These are phyloP conservation scores for Eulacestoma nigropectus DNA, from an alignment of 2,113 vertebrate genomes.

Conservation along the genomic window DNA sequence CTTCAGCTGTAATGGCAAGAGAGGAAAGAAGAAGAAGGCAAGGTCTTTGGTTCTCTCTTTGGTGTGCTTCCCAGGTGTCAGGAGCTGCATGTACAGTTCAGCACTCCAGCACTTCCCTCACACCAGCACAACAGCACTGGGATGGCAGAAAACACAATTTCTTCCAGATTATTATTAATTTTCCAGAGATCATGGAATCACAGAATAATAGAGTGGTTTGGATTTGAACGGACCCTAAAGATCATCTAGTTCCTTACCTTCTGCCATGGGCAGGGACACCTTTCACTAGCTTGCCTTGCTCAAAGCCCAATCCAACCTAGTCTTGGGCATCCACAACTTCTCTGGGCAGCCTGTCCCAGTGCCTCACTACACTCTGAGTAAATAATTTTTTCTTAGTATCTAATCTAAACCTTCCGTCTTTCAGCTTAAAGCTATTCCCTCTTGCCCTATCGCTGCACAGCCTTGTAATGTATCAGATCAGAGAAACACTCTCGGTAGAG, in stretches of 20 bases:
- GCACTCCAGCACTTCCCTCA: not conserved
- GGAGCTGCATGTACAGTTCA: not conserved
- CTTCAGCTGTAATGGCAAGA: not conserved
- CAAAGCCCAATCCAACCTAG: accelerated
- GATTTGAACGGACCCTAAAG: not conserved
- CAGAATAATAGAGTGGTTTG: not conserved
- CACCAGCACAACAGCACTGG: not conserved
- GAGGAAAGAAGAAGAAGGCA: not conserved
- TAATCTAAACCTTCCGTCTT: not conserved
- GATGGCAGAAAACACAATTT: not conserved
- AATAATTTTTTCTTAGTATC: not conserved
- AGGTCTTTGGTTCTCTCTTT: not conserved
- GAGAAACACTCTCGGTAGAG: not conserved
- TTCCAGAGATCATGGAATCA: not conserved
- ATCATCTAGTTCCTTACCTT: not conserved
- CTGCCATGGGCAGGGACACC: no score
- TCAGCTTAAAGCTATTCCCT: not conserved
- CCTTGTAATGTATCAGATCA: not conserved
- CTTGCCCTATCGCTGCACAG: not conserved
- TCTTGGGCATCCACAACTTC: not conserved
- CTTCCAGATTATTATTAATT: not conserved
- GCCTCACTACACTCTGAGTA: not conserved
- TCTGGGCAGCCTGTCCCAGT: accelerated
- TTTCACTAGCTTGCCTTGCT: not conserved
- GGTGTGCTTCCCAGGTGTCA: not conserved